Evolutionary conservation across 2,888 invertebrate species (phyloP).

Genomic region (Allacma fusca): DNA sequence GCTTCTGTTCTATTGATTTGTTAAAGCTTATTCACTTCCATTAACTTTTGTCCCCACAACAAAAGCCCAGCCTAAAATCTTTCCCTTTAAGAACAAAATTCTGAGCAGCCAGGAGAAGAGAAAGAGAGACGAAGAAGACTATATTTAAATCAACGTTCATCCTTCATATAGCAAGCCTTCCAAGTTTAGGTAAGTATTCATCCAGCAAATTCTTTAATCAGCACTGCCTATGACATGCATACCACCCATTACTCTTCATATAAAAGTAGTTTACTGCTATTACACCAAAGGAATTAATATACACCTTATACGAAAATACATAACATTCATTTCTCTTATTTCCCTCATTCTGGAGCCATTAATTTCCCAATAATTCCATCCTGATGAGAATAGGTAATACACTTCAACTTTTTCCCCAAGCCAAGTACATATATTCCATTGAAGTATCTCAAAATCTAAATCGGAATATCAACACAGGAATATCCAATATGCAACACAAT

Average conservation of each 20-base stretch:
- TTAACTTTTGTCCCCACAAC: constrained; percentile 22
- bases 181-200: background rate
- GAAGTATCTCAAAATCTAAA: too few relatives aligned
- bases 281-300: background rate
- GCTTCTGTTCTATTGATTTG: constrained; percentile 30
- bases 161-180: background rate
- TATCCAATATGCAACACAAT: background rate
- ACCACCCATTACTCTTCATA: too few relatives aligned
- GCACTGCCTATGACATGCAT: background rate
- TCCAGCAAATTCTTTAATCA: background rate
- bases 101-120: background rate
- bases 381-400: background rate
- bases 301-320: background rate
- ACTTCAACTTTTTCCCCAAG: too few relatives aligned
- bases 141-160: background rate
- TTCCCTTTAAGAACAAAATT: background rate
- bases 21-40: constrained; percentile 31
- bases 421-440: too few relatives aligned
- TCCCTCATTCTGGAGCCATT: background rate
- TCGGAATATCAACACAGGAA: too few relatives aligned
- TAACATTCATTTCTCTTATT: background rate
- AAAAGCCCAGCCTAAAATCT: constrained; percentile 12
- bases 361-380: constrained; percentile 3
- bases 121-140: background rate
- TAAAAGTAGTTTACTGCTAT: background rate